phyloP scores from a whole-genome alignment of 2,113 vertebrate species.

The Myrmecophaga tridactyla region DNA sequence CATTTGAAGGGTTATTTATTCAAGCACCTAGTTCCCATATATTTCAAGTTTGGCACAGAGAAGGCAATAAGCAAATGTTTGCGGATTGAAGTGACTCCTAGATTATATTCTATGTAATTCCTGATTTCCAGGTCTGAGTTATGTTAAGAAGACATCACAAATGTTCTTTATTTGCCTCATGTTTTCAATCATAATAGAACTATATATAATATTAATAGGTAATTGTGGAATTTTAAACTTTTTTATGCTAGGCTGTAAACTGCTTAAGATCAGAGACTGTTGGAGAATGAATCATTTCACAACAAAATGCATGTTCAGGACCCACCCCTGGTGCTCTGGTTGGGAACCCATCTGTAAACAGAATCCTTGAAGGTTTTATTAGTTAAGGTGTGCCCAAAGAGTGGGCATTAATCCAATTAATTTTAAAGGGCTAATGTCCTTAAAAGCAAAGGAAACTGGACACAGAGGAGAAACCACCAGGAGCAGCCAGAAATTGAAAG shows the following conservation, averaged over 20 bases:
- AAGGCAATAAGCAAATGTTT: neutral
- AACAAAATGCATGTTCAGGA: no score
- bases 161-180: neutral
- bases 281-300: no score
- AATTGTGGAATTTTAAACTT: neutral
- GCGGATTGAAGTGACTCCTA: neutral
- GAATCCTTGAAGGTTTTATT: no score
- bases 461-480: no score
- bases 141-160: neutral
- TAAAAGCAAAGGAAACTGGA: no score
- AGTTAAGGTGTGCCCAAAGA: no score
- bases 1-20: neutral
- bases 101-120: neutral
- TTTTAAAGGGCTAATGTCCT: no score
- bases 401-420: no score
- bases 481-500: no score
- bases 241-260: neutral
- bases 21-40: neutral
- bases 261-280: neutral
- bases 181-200: neutral
- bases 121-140: neutral
- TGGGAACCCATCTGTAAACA: no score
- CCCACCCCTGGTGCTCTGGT: no score
- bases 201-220: neutral
- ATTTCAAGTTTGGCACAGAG: neutral